phyloP scores from a whole-genome alignment of 2,797 vertebrate genomes.

The Aulostomus chinensis region DNA sequence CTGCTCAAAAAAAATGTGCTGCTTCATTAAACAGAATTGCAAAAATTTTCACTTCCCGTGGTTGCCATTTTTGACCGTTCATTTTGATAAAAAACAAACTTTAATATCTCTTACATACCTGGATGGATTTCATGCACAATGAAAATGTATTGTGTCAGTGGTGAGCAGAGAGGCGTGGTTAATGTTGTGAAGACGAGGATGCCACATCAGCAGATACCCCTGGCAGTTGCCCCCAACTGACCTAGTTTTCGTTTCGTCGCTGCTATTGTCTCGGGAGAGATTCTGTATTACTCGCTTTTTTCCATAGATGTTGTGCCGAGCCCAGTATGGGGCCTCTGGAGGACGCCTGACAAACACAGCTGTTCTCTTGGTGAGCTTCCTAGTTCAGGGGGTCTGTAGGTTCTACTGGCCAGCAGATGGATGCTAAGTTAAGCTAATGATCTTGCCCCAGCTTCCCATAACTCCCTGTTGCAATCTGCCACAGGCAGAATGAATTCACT shows the following conservation, averaged over 20 bases:
- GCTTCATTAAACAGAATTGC: too few relatives aligned
- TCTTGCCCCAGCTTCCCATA: slow-evolving; percentile 11
- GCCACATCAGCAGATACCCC: too few relatives aligned
- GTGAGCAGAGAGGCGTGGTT: too few relatives aligned
- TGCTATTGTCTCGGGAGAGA: slow-evolving; percentile 6
- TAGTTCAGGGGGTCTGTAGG: slow-evolving; percentile 25
- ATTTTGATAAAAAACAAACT: too few relatives aligned
- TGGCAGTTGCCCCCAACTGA: too few relatives aligned
- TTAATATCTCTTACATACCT: too few relatives aligned
- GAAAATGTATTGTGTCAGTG: too few relatives aligned
- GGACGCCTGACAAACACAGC: slow-evolving; percentile 70
- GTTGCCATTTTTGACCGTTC: too few relatives aligned
- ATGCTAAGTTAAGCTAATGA: slow-evolving; percentile 52
- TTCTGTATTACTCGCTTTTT: slow-evolving; percentile 18
- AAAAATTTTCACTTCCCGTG: too few relatives aligned
- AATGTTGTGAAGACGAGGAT: too few relatives aligned
- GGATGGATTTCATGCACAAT: too few relatives aligned
- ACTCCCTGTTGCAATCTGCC: slow-evolving; percentile 13
- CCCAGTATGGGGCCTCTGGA: slow-evolving; percentile 59
- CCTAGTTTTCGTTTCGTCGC: background rate
- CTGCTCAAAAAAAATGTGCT: too few relatives aligned
- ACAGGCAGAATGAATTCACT: slow-evolving; percentile 55
- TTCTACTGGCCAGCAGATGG: slow-evolving; percentile 22
- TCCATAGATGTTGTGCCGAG: slow-evolving; percentile 27
- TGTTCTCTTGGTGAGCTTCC: slow-evolving; percentile 54